phyloP scores from a whole-genome alignment of 2,113 vertebrate species.

The Pseudois nayaur region DNA sequence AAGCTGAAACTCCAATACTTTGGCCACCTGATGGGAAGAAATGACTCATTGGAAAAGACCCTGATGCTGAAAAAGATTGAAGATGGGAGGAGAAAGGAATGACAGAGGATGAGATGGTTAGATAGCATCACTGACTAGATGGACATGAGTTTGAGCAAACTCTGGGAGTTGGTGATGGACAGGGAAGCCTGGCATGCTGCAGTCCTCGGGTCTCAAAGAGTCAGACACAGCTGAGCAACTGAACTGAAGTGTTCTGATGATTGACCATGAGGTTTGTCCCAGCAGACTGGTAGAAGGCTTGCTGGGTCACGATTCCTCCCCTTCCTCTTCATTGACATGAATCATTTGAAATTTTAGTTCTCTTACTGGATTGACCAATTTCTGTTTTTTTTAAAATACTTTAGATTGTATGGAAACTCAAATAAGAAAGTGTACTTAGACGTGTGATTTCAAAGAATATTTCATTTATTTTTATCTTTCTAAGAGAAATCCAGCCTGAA shows the following conservation, averaged over 20 bases:
- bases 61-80: not conserved
- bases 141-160: not conserved
- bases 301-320: not conserved
- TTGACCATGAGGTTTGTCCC: not conserved
- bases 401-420: not conserved
- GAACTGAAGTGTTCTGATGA: not conserved
- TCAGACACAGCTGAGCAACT: not conserved
- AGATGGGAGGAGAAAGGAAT: not conserved
- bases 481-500: not conserved
- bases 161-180: not conserved
- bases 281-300: not conserved
- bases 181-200: not conserved
- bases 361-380: not conserved
- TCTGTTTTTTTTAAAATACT: not conserved
- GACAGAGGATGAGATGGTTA: not conserved
- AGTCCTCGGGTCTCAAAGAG: not conserved
- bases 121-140: not conserved
- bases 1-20: not conserved
- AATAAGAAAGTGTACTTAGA: not conserved
- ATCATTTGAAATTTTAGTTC: not conserved
- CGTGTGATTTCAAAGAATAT: not conserved
- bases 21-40: not conserved
- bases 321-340: not conserved
- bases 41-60: not conserved
- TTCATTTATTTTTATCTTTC: not conserved